Conservation (phyloP, 2,113 vertebrate species). For the Arenaria interpres region DNA sequence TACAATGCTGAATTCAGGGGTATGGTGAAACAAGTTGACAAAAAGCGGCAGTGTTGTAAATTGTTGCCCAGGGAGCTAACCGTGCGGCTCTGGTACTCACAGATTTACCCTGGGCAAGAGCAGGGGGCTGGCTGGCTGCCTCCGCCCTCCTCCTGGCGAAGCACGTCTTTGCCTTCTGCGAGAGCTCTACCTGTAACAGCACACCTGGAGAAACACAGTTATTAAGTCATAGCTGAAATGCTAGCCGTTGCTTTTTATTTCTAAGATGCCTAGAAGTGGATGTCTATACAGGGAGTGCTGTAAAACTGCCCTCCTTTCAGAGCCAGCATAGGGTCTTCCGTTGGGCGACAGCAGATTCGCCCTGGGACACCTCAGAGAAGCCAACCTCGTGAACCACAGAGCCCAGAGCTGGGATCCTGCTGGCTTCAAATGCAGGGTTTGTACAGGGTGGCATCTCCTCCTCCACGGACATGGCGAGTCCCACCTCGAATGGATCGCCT, state of each 20-base stretch:
- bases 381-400: not conserved
- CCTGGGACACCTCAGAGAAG: not conserved
- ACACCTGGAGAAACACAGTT: not conserved
- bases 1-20: not conserved
- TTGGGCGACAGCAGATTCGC: not conserved
- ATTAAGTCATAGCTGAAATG: not conserved
- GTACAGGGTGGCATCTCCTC: not conserved
- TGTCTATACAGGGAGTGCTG: not conserved
- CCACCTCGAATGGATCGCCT: not conserved
- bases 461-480: rapidly evolving
- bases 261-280: not conserved
- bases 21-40: not conserved
- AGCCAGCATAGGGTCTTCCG: not conserved
- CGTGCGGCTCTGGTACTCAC: not conserved
- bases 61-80: not conserved
- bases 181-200: not conserved
- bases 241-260: not conserved
- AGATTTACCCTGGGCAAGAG: not conserved
- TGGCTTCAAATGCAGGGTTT: not conserved
- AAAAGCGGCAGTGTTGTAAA: not conserved
- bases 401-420: not conserved
- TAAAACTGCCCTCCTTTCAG: not conserved
- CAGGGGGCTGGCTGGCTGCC: not conserved
- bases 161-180: not conserved
- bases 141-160: not conserved